phyloP scores from a whole-genome alignment of 2,797 vertebrate genomes.

The Melanotaenia parkinsoni region DNA sequence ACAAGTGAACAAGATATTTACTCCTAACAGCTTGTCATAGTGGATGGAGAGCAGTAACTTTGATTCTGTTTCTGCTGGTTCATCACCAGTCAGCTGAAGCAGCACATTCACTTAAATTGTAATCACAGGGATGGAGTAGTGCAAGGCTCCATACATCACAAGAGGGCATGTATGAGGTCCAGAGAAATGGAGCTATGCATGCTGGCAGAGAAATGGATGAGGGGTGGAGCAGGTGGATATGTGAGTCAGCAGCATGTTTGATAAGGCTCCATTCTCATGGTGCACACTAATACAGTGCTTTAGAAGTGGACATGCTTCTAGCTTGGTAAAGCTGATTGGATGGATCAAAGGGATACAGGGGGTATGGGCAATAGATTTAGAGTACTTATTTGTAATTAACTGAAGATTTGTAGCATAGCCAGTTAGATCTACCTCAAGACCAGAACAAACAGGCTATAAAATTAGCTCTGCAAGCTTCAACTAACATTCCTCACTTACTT shows the following conservation, averaged over 20 bases:
- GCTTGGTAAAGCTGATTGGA: conserved; percentile 45
- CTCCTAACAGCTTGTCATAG: conserved; percentile 29
- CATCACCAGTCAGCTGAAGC: conserved; percentile 61
- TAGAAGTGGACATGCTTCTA: conserved; percentile 42
- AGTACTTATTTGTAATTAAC: conserved; percentile 64
- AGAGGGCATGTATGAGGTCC: conserved; percentile 63
- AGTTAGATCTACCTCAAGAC: conserved; percentile 31
- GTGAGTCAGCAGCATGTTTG: conserved; percentile 65
- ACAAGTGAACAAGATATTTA: conserved; percentile 44
- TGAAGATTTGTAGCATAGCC: conserved; percentile 59
- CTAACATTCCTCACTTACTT: conserved; percentile 28
- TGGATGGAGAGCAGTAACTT: conserved; percentile 40
- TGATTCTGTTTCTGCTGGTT: conserved; percentile 69
- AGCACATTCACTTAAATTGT: conserved; percentile 71
- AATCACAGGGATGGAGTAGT: conserved; percentile 65
- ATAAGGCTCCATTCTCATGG: conserved; percentile 51
- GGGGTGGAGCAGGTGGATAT: conserved; percentile 42
- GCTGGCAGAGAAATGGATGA: conserved; percentile 68
- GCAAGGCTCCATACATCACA: conserved; percentile 67
- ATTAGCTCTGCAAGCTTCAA: conserved; percentile 35
- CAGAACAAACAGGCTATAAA: conserved; percentile 52
- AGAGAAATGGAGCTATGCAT: conserved; percentile 59
- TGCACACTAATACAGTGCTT: conserved; percentile 32
- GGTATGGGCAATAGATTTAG: conserved; percentile 43
- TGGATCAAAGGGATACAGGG: conserved; percentile 42